Evolutionary conservation across 2,888 invertebrate species (phyloP), one percentile per base, ranked within the genome.

Genomic region (Hirtodrosophila cameraria): DNA sequence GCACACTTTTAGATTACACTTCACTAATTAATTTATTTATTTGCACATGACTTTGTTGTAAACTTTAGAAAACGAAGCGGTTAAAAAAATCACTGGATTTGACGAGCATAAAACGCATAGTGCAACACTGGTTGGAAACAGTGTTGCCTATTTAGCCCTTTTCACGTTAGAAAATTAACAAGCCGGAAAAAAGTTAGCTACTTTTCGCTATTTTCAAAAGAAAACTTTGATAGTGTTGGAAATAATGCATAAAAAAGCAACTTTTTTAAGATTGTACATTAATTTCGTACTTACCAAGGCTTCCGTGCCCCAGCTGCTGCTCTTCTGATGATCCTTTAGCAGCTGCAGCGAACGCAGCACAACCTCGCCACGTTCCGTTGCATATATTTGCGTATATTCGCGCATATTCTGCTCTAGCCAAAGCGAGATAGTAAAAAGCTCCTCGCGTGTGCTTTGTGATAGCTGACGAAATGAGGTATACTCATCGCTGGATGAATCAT

Each of bases 361-460:
- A 13, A 96, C 94, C 9, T 94, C 94, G 0, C 96, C 96, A 6
- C 97, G 91, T 11, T 95, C 94, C 41, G 93, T 92, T 2, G 95
- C 94, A 89, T 96, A 96, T 13, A 95, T 94, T 73, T 94, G 94
- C 67, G 95, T 93, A 82, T 94, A 96, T 83, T 95, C 95, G 30
- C 94, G 92, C 61, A 94, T 93, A 88, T 96, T 94, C 64, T 94
- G 94, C 76, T 96, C 94, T 16, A 98, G 92, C 98, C 98, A 98
- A 39, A 93, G 93, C 0, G 97, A 95, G 57, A 98, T 96, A 50
- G 94, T 94, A 6, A 94, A 93, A 81, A 98, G 92, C 74, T 96
- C 94, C 49, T 93, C 93, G 48, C 94, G 91, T 1, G 94, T 93
- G 75, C 93, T 93, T 79, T 94, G 94, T 0, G 96, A 94, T 43